A percentile compares a stretch with the other conserved stretches of the same genome.
Evolutionary conservation across 2,797 vertebrate species (phyloP).

Genomic region (Zenarchopterus dispar): DNA sequence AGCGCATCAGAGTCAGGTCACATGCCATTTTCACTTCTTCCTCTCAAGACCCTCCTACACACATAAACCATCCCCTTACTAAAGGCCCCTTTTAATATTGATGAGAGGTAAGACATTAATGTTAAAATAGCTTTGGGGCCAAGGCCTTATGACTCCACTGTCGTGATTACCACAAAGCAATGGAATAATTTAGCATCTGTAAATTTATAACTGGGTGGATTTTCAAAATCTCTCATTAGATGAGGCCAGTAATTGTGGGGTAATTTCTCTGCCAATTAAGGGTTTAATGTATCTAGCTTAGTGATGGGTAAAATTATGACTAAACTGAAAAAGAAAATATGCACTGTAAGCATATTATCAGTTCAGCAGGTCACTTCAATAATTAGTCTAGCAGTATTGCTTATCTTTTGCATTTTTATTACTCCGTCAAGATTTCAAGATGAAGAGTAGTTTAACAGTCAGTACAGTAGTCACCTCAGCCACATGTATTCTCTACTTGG

Average conservation of each 20-base stretch:
- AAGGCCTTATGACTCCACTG: constrained; percentile 80
- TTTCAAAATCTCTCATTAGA: constrained; percentile 74
- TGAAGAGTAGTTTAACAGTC: no score
- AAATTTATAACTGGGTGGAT: constrained; percentile 69
- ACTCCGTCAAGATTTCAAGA: constrained; percentile 32
- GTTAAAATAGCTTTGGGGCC: constrained; percentile 82
- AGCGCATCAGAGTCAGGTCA: constrained; percentile 16
- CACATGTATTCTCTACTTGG: no score
- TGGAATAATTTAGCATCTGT: constrained; percentile 84
- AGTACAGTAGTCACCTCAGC: no score
- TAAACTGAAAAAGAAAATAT: constrained; percentile 75
- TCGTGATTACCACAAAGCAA: constrained; percentile 84
- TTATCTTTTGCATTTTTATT: constrained; percentile 47
- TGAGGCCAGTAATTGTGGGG: constrained; percentile 79
- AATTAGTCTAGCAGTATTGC: constrained; percentile 68
- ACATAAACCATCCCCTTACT: constrained; percentile 52
- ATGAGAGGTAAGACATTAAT: constrained; percentile 84
- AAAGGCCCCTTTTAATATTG: constrained; percentile 83
- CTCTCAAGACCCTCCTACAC: constrained; percentile 20
- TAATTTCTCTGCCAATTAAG: constrained; percentile 80
- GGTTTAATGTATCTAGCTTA: constrained; percentile 76
- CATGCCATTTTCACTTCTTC: constrained; percentile 15
- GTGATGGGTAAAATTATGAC: constrained; percentile 77
- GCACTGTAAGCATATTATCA: constrained; percentile 78
- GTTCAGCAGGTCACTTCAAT: constrained; percentile 74